Evolutionary conservation across 2,797 vertebrate genomes (phyloP).

Genomic region (Avahi laniger): DNA sequence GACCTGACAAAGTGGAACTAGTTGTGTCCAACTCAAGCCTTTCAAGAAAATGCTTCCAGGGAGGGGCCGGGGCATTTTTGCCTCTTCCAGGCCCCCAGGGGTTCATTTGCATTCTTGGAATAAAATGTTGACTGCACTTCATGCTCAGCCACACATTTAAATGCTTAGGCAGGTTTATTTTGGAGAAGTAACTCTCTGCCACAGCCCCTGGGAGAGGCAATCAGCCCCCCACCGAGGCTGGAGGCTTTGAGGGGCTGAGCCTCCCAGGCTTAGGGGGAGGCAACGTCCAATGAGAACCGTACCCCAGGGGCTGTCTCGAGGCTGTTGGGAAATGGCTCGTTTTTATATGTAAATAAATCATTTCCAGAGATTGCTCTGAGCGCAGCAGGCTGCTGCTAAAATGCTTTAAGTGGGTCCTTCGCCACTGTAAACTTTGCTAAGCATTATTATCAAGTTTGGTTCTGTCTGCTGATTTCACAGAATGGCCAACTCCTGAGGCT

Average conservation of each 20-base stretch:
- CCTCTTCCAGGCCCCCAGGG: neutral
- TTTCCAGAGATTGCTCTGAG: slow-evolving; percentile 79
- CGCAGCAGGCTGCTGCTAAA: slow-evolving; percentile 75
- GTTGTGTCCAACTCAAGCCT: neutral
- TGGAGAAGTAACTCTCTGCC: slow-evolving; percentile 71
- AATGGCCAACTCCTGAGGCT: neutral
- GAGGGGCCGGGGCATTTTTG: neutral
- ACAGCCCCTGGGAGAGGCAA: slow-evolving; percentile 71
- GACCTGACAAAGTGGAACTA: neutral
- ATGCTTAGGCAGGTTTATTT: slow-evolving; percentile 71
- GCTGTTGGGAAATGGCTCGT: slow-evolving; percentile 77
- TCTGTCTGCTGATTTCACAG: slow-evolving; percentile 36
- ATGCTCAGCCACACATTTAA: slow-evolving; percentile 55
- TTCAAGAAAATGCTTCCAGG: neutral
- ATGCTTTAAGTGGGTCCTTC: slow-evolving; percentile 77
- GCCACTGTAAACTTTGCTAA: slow-evolving; percentile 65
- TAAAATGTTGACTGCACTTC: slow-evolving; percentile 67
- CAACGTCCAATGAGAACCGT: slow-evolving; percentile 70
- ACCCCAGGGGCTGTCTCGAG: slow-evolving; percentile 64
- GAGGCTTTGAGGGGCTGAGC: slow-evolving; percentile 51
- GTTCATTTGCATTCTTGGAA: slow-evolving; percentile 61
- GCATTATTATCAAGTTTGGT: slow-evolving; percentile 52
- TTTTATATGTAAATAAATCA: slow-evolving; percentile 84
- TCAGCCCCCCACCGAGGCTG: slow-evolving; percentile 77
- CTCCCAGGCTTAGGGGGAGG: slow-evolving; percentile 42